Percentiles rank a stretch among this genome's conserved stretches.
Evolutionary conservation across 2,113 vertebrate genomes (phyloP).

Genomic region (Macrotus californicus): DNA sequence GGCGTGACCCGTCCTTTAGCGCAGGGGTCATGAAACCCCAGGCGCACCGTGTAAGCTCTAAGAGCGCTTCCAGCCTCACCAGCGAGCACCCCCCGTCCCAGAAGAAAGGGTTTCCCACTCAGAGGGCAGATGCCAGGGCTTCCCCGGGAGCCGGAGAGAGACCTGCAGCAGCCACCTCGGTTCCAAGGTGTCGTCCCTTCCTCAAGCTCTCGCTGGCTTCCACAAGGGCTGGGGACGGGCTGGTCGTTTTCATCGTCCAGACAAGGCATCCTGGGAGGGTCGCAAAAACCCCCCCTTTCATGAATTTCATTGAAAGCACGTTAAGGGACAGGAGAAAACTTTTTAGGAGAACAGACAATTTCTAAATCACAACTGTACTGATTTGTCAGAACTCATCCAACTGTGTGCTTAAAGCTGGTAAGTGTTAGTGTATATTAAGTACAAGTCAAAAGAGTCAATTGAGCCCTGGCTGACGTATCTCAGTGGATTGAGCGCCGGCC

Average conservation of each 20-base stretch:
- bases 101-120: not conserved
- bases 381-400: not conserved
- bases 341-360: not conserved
- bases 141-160: not conserved
- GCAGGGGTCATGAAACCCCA: not conserved
- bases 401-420: fast-evolving
- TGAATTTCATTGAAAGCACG: not conserved
- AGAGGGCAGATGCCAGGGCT: not conserved
- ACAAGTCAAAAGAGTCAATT: not conserved
- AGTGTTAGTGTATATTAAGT: not conserved
- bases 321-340: not conserved
- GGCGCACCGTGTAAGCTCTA: no score
- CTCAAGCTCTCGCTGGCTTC: not conserved
- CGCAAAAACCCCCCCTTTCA: not conserved
- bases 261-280: not conserved
- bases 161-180: not conserved
- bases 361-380: not conserved
- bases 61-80: no score
- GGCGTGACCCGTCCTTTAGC: not conserved
- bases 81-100: fast-evolving
- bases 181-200: not conserved
- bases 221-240: not conserved
- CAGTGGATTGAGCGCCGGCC: no score
- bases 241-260: not conserved
- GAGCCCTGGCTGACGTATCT: no score